Base-by-base conservation (phyloP, 1,140 invertebrate genomes). In the Papilio dardanus region DNA sequence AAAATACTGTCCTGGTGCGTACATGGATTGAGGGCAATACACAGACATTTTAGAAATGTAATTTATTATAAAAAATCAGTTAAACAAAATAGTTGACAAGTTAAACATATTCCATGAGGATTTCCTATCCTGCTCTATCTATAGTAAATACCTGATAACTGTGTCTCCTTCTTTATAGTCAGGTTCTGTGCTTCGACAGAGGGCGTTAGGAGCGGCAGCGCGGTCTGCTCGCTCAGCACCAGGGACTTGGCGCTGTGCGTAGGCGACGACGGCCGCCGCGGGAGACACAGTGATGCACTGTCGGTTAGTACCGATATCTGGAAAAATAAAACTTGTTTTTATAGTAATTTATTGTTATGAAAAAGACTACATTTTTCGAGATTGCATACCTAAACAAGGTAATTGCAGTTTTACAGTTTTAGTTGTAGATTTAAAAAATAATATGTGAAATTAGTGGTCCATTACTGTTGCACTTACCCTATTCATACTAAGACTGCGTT, bases 401-500 rank as follows among this genome's bases (percentile, higher is more conserved):
- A n/a, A n/a, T n/a, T n/a, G n/a, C n/a, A n/a, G n/a, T n/a, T n/a
- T n/a, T n/a, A n/a, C n/a, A n/a, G 14, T 42, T 14, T 16, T 42
- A 12, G 16, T 42, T 42, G 3, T 3, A 42, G 14, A 42, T 33
- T 33, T 33, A 33, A 42, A 42, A 42, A 12, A 12, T 12, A 37
- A 14, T 37, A 37, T 37, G 10, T 14, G 14, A 37, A n/a, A n/a
- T n/a, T 19, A 19, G n/a, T 7, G 2, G 5, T 46, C 42, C 5
- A 30, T 65, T 16, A 28, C 14, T 67, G 14, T n/a, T 40, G 33
- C 30, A 73, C 83, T 81, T 67, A 94, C 93, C 88, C 93, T 92
- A 71, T 94, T 94, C 91, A 93, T 94, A 75, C 93, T 94, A 42
- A 92, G 89, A 80, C 93, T 93, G 6, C 93, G 77, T 80, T 94